Evolutionary conservation across 2,797 vertebrate species (phyloP).

Genomic region (Melanotaenia trifasciata): DNA sequence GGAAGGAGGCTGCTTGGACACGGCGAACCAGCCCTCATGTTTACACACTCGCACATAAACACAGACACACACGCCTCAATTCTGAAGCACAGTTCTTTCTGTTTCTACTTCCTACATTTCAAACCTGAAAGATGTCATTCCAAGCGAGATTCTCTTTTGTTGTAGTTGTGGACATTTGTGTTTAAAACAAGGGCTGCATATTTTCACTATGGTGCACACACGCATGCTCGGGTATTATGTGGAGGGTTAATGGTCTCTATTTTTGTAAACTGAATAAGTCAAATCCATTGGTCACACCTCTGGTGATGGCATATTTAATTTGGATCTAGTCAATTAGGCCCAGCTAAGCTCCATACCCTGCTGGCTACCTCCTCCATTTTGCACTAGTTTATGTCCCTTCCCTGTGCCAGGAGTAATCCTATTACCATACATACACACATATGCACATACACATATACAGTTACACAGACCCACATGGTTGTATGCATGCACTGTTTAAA

Average conservation of each 20-base stretch:
- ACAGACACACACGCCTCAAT: constrained; percentile 49
- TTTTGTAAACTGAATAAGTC: constrained; percentile 99
- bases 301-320: constrained; percentile 99
- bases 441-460: constrained; percentile 58
- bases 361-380: constrained; percentile 97
- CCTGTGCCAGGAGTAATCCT: constrained; percentile 98
- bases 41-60: constrained; percentile 75
- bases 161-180: constrained; percentile 54
- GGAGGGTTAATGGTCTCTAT: constrained; percentile 99
- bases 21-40: constrained; percentile 75
- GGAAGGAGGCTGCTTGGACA: constrained; percentile 80
- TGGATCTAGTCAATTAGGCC: constrained; percentile 99
- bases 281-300: constrained; percentile 99
- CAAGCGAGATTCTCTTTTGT: constrained; percentile 48
- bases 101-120: constrained; percentile 61
- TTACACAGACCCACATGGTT: constrained; percentile 11
- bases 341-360: constrained; percentile 97
- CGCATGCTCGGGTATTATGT: constrained; percentile 82
- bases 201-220: constrained; percentile 49
- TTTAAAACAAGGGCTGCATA: constrained; percentile 54
- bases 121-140: constrained; percentile 55
- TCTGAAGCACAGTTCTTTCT: constrained; percentile 43
- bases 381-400: constrained; percentile 92
- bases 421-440: constrained; percentile 91
- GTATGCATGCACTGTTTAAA: constrained; percentile 34